Evolutionary conservation across 2,888 invertebrate genomes (phyloP).

Genomic region (Lamellibrachia satsuma): DNA sequence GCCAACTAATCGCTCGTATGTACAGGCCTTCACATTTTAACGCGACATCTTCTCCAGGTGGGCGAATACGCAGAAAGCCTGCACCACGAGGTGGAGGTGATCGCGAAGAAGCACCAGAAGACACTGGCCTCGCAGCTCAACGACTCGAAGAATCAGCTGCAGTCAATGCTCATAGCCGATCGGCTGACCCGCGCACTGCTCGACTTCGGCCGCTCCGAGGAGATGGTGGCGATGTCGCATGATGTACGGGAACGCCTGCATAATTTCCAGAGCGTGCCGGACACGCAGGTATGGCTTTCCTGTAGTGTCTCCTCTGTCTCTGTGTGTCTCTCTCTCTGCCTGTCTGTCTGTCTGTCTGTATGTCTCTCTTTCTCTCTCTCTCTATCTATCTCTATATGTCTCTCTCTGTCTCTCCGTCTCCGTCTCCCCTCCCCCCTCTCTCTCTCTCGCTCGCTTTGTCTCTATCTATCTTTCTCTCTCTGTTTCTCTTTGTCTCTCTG

Average conservation of each 20-base stretch:
- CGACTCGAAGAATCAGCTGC: constrained; percentile 32
- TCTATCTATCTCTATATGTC: too few relatives aligned
- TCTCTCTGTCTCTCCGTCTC: too few relatives aligned
- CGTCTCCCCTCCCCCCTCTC: too few relatives aligned
- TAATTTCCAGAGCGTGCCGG: constrained; percentile 39
- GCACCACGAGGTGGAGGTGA: constrained; percentile 43
- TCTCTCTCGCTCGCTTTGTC: too few relatives aligned
- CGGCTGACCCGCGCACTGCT: constrained; percentile 40
- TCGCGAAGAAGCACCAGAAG: constrained; percentile 42
- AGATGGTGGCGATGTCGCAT: constrained; percentile 44
- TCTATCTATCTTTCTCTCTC: too few relatives aligned
- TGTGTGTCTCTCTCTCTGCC: too few relatives aligned
- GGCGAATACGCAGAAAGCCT: constrained; percentile 42
- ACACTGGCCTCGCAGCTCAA: constrained; percentile 39
- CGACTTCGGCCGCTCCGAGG: constrained; percentile 43
- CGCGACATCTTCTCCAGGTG: constrained; percentile 23
- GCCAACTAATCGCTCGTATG: too few relatives aligned
- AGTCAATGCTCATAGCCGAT: constrained; percentile 39
- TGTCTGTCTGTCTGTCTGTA: too few relatives aligned
- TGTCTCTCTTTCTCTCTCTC: too few relatives aligned
- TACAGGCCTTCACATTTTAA: neutral
- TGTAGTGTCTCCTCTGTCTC: neutral
- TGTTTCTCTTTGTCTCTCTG: too few relatives aligned
- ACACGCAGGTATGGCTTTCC: constrained; percentile 34
- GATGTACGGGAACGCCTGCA: constrained; percentile 37